phyloP scores from a whole-genome alignment of 2,888 invertebrate genomes.

The Marronus borbonicus region DNA sequence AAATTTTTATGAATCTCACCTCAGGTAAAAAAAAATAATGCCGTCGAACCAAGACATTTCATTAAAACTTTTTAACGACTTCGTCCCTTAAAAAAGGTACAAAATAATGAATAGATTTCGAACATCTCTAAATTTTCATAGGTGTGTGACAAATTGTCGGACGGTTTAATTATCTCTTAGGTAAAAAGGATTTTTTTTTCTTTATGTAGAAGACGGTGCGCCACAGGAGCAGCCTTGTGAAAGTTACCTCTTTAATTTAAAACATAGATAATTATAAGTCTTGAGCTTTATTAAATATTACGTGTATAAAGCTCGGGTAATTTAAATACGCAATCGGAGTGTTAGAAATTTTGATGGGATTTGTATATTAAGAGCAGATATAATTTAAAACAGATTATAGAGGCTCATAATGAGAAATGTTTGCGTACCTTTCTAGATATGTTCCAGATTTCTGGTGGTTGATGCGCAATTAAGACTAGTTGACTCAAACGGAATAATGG shows the following conservation, averaged over 20 bases:
- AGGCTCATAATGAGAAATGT: no score
- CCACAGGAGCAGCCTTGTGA: neutral
- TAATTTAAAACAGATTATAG: neutral
- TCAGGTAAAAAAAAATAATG: slow-evolving; percentile 50
- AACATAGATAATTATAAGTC: neutral
- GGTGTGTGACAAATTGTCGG: slow-evolving; percentile 44
- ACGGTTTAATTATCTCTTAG: slow-evolving; percentile 41
- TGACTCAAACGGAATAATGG: no score
- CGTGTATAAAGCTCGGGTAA: neutral
- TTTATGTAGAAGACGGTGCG: neutral
- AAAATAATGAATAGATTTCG: slow-evolving; percentile 35
- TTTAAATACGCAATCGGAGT: neutral
- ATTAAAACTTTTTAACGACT: slow-evolving; percentile 53
- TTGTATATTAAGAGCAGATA: neutral
- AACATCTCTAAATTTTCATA: slow-evolving; percentile 45
- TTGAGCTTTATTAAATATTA: slow-evolving; percentile 11
- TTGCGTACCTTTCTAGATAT: no score
- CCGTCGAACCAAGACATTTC: slow-evolving; percentile 46
- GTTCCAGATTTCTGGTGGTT: no score
- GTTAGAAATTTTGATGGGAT: slow-evolving; percentile 6
- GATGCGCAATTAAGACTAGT: no score
- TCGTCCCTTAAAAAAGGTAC: slow-evolving; percentile 29
- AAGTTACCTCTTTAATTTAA: slow-evolving; percentile 1
- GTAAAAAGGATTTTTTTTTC: slow-evolving; percentile 15
- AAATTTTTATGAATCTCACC: slow-evolving; percentile 49